Evolutionary conservation across 2,888 invertebrate genomes (phyloP).

Genomic region (Adelphocoris suturalis): DNA sequence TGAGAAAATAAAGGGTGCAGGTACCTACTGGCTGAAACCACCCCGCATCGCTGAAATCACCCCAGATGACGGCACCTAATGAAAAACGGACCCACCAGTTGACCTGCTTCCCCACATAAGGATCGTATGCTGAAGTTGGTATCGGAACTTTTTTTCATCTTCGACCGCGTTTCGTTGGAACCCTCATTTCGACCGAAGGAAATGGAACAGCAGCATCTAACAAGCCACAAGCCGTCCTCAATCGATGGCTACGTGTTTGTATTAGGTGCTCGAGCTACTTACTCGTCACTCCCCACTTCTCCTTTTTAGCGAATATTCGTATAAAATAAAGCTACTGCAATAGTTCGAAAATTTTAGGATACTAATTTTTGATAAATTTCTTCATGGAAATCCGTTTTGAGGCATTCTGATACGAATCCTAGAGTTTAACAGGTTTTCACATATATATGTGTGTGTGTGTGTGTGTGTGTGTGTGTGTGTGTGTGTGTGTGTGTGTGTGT

Average conservation of each 20-base stretch:
- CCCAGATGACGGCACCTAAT: too few relatives aligned
- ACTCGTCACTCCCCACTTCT: not conserved
- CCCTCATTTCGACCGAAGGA: conserved; percentile 7
- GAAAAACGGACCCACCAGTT: not conserved
- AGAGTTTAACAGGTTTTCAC: too few relatives aligned
- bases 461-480: too few relatives aligned
- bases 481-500: too few relatives aligned
- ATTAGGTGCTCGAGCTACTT: not conserved
- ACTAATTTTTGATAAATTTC: too few relatives aligned
- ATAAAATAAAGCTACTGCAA: too few relatives aligned
- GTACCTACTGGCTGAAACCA: too few relatives aligned
- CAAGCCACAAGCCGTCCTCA: conserved; percentile 23
- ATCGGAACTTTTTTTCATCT: not conserved
- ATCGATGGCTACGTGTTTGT: not conserved
- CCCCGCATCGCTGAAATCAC: too few relatives aligned
- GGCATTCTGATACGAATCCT: too few relatives aligned
- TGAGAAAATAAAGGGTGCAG: too few relatives aligned
- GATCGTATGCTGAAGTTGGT: not conserved
- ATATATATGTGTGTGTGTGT: too few relatives aligned
- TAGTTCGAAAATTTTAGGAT: not conserved
- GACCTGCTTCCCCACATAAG: not conserved
- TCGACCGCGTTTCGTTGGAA: not conserved
- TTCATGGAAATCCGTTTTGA: too few relatives aligned
- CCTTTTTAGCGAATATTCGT: not conserved
- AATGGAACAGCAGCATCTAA: not conserved